Percentiles rank a stretch among this genome's conserved stretches.
Evolutionary conservation across 2,113 vertebrate species (phyloP).

Genomic region (Formicarius rufipectus): DNA sequence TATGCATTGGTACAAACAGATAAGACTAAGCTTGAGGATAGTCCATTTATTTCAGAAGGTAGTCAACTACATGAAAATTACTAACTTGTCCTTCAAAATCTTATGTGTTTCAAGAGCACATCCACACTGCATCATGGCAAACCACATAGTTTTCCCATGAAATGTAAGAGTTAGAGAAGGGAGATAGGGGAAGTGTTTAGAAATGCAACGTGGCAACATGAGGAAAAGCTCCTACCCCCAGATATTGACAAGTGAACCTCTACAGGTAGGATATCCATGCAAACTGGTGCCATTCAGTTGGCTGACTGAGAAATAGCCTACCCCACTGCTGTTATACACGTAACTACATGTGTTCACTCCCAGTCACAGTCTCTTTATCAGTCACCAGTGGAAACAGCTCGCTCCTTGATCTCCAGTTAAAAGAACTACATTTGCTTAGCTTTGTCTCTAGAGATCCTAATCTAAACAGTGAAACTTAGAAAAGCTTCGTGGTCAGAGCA

Average conservation of each 20-base stretch:
- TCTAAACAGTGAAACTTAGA: constrained; percentile 32
- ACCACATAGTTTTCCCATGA: background rate
- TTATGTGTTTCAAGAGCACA: background rate
- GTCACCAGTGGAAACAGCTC: background rate
- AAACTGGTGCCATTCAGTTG: background rate
- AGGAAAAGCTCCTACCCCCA: background rate
- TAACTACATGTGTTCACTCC: background rate
- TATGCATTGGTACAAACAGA: background rate
- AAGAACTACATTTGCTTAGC: constrained; percentile 27
- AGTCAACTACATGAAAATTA: background rate
- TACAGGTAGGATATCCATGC: background rate
- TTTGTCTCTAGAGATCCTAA: constrained; percentile 20
- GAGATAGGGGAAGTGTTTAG: background rate
- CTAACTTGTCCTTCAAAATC: background rate
- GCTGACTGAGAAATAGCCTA: background rate
- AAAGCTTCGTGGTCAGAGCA: constrained; percentile 27
- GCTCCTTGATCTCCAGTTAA: constrained; percentile 8
- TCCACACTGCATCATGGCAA: background rate
- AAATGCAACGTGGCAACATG: background rate
- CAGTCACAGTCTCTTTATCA: background rate
- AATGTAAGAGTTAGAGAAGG: background rate
- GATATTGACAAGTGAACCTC: background rate
- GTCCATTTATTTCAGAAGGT: background rate
- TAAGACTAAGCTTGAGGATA: background rate
- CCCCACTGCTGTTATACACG: background rate